Evolutionary conservation across 1,140 invertebrate genomes (phyloP).

Genomic region (Dicyema japonicum): DNA sequence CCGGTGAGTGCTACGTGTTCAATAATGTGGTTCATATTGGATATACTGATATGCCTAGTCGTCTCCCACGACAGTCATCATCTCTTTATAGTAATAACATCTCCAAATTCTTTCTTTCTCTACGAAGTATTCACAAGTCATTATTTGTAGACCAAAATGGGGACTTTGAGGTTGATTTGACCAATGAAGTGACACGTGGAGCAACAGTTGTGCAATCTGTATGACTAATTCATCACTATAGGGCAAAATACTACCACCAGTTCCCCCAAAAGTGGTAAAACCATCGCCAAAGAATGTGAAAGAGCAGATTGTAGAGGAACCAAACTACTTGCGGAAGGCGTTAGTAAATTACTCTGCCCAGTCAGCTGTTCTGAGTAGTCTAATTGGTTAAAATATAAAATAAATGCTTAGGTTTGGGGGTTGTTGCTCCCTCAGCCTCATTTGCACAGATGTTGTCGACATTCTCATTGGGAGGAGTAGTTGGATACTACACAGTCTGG

Average conservation of each 20-base stretch:
- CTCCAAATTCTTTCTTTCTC: conserved; percentile 44
- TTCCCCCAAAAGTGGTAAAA: conserved; percentile 10
- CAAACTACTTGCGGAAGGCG: conserved; percentile 23
- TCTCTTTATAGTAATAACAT: conserved; percentile 61
- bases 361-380: conserved; percentile 26
- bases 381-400: conserved; percentile 11
- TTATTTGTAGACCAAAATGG: conserved; percentile 25
- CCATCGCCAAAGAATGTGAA: conserved; percentile 12
- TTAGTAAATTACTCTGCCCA: conserved; percentile 34
- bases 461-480: conserved; percentile 42
- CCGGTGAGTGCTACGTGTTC: conserved; percentile 36
- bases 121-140: conserved; percentile 22
- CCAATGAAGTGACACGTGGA: conserved; percentile 51
- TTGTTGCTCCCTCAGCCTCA: conserved; percentile 37
- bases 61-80: conserved; percentile 47
- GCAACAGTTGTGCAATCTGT: conserved; percentile 24
- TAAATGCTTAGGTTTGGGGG: conserved; percentile 32
- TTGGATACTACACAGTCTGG: conserved; percentile 65
- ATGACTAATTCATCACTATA: conserved; percentile 27
- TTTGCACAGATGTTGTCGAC: conserved; percentile 57
- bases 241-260: conserved; percentile 14
- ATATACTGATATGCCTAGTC: conserved; percentile 44
- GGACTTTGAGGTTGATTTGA: conserved; percentile 39
- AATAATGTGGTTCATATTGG: conserved; percentile 49
- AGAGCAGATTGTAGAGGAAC: conserved; percentile 11